Evolutionary conservation across 1,140 invertebrate species (phyloP).

Genomic region (Andricus grossulariae): DNA sequence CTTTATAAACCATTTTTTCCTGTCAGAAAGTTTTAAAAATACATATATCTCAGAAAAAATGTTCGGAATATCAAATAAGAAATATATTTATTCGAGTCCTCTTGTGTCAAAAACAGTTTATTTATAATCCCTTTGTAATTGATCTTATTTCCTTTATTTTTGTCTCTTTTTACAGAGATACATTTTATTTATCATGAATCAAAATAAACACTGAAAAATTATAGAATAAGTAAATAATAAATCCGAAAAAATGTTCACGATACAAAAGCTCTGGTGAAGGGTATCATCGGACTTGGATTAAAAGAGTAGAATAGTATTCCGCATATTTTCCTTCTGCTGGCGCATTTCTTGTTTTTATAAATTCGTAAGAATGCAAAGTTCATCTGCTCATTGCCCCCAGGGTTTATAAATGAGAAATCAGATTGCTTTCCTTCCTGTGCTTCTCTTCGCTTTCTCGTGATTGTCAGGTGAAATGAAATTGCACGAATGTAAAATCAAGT

Average conservation of each 20-base stretch:
- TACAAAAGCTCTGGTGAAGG: neutral
- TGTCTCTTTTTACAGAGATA: too few species aligned
- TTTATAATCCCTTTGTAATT: too few species aligned
- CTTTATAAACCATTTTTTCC: too few species aligned
- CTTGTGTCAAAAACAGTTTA: too few species aligned
- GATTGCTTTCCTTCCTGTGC: neutral
- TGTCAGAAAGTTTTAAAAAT: too few species aligned
- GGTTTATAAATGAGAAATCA: slow-evolving; percentile 27
- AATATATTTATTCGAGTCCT: too few species aligned
- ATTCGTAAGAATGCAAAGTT: slow-evolving; percentile 21
- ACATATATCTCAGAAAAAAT: too few species aligned
- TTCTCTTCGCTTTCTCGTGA: neutral
- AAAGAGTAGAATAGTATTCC: neutral
- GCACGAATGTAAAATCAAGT: slow-evolving; percentile 16
- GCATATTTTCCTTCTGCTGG: neutral
- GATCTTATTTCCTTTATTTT: too few species aligned
- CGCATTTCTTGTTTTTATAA: slow-evolving; percentile 2
- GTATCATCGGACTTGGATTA: neutral
- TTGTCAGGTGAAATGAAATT: slow-evolving; percentile 23
- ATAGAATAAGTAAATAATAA: neutral
- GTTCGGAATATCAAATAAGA: too few species aligned
- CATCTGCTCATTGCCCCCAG: slow-evolving; percentile 4
- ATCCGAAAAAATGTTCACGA: neutral
- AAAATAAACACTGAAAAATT: too few species aligned
- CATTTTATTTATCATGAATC: too few species aligned